These are phyloP conservation scores for Phengaris alcon DNA, from an alignment of 2,888 invertebrate species.

Conservation along the genomic window DNA sequence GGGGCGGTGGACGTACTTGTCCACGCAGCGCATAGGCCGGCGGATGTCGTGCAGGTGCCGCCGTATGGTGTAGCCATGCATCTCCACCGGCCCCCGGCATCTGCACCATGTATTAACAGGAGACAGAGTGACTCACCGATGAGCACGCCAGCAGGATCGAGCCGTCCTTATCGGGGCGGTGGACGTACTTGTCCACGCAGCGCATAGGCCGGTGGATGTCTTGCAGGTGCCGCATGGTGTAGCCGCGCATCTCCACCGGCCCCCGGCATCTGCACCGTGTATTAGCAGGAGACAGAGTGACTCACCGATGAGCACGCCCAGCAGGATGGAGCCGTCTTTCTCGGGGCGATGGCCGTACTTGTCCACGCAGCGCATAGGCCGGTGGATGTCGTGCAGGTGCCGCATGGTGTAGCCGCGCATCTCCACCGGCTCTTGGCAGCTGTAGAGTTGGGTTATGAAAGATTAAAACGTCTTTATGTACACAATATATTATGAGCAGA, in stretches of 20 bases:
- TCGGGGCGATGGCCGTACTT: constrained; percentile 82
- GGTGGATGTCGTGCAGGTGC: constrained; percentile 76
- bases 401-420: constrained; percentile 80
- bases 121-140: constrained; percentile 79
- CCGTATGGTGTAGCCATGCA: too few relatives aligned
- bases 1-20: constrained; percentile 81
- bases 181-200: constrained; percentile 82
- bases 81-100: too few relatives aligned
- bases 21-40: constrained; percentile 82
- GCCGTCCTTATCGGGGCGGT: constrained; percentile 83
- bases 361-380: constrained; percentile 83
- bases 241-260: too few relatives aligned
- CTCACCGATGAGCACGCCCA: constrained; percentile 83
- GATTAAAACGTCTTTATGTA: constrained; percentile 41
- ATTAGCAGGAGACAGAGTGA: background rate
- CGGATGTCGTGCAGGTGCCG: constrained; percentile 75
- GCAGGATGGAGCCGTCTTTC: constrained; percentile 83
- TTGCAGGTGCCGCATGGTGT: constrained; percentile 78
- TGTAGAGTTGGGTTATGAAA: constrained; percentile 47
- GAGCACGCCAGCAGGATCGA: constrained; percentile 82
- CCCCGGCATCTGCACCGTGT: too few relatives aligned
- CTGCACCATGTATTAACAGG: too few relatives aligned
- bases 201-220: constrained; percentile 79
- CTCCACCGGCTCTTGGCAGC: constrained; percentile 83
- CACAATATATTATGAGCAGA: too few relatives aligned